These are phyloP conservation scores for Drosophila trichaetosa DNA, from an alignment of 2,888 invertebrate genomes.

Conservation along the genomic window DNA sequence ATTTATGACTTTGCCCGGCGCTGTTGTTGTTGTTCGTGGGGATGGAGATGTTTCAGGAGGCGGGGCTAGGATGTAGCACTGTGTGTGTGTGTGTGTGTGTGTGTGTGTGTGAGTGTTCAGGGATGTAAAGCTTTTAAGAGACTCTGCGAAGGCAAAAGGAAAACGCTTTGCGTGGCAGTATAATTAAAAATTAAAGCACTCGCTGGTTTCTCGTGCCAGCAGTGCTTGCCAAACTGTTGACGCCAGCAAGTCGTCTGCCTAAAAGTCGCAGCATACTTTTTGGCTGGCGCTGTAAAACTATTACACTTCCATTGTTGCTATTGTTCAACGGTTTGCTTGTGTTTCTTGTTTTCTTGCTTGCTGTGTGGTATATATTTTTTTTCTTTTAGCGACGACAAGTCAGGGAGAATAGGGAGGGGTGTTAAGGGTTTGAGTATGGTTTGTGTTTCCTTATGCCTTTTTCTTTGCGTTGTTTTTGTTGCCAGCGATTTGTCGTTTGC, in stretches of 20 bases:
- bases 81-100: not conserved
- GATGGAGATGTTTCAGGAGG: not conserved
- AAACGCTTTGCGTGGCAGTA: slow-evolving; percentile 32
- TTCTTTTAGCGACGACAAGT: not conserved
- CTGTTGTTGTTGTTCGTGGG: slow-evolving; percentile 10
- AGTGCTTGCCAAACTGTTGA: slow-evolving; percentile 62
- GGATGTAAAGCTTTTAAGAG: slow-evolving; percentile 51
- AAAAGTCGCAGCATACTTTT: slow-evolving; percentile 74
- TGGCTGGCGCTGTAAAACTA: slow-evolving; percentile 71
- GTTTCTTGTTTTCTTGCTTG: slow-evolving; percentile 15
- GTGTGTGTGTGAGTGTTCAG: slow-evolving; percentile 11
- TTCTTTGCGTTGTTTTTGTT: slow-evolving; percentile 19
- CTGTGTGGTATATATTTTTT: slow-evolving; percentile 1
- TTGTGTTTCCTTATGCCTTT: slow-evolving; percentile 7
- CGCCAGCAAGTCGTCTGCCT: slow-evolving; percentile 67
- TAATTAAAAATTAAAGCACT: slow-evolving; percentile 62
- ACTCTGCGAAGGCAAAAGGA: slow-evolving; percentile 30
- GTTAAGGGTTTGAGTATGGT: not conserved
- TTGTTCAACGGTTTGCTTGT: slow-evolving; percentile 9
- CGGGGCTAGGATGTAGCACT: not conserved
- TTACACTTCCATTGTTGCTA: slow-evolving; percentile 46
- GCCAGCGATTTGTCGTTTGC: slow-evolving; percentile 45
- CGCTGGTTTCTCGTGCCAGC: not conserved
- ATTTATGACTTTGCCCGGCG: slow-evolving; percentile 68
- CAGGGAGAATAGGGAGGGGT: not conserved